Conservation (phyloP, 2,888 invertebrate species). For the Schizotus pectinicornis region DNA sequence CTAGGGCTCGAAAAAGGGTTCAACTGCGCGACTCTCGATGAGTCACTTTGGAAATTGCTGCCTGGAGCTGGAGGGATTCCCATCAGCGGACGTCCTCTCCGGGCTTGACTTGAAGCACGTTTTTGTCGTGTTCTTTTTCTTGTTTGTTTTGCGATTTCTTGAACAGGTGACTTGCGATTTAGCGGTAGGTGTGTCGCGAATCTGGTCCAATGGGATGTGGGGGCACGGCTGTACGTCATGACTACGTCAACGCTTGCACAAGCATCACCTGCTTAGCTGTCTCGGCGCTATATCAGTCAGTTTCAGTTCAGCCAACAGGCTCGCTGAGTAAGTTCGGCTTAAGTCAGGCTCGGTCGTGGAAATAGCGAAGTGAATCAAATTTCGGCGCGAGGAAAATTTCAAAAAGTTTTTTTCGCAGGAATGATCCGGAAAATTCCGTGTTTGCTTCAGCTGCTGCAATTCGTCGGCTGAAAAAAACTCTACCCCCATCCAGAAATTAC, state of each 20-base stretch:
- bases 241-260: slow-evolving; percentile 21
- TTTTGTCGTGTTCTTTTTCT: slow-evolving; percentile 7
- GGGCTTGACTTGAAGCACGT: not conserved
- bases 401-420: slow-evolving; percentile 35
- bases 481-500: slow-evolving; percentile 24
- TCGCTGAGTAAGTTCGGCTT: not conserved
- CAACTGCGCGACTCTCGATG: no score
- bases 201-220: slow-evolving; percentile 31
- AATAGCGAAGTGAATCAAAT: slow-evolving; percentile 12
- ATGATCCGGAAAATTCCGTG: slow-evolving; percentile 29
- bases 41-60: no score
- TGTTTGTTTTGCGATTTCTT: slow-evolving; percentile 14
- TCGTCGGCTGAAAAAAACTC: slow-evolving; percentile 31
- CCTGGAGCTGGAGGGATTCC: no score
- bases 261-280: slow-evolving; percentile 30
- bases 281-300: slow-evolving; percentile 22
- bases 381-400: no score
- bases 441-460: slow-evolving; percentile 14
- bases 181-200: slow-evolving; percentile 31
- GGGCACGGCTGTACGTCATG: slow-evolving; percentile 36
- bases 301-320: slow-evolving; percentile 14
- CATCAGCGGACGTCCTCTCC: no score
- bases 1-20: no score
- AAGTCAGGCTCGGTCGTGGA: not conserved
- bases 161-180: slow-evolving; percentile 26